Conservation (phyloP, 2,888 invertebrate genomes). For the Elgonia sp. region DNA sequence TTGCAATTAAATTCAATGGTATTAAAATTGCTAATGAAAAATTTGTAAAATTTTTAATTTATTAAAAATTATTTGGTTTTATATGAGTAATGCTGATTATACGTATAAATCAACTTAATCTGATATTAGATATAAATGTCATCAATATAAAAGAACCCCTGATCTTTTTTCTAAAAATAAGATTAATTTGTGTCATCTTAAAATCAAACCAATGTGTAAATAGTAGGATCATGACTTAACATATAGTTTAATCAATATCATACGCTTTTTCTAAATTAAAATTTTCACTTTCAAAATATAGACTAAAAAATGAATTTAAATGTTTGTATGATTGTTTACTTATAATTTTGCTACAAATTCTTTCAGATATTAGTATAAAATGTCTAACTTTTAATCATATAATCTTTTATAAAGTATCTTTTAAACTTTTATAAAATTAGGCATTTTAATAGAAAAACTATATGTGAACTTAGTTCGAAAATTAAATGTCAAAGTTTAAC, state of each 20-base stretch:
- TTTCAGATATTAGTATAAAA: too few relatives aligned
- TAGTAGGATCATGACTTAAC: not conserved
- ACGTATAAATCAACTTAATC: not conserved
- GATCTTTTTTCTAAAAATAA: not conserved
- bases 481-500: slow-evolving; percentile 2
- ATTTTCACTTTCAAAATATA: not conserved
- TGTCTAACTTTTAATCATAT: too few relatives aligned
- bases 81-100: not conserved
- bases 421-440: not conserved
- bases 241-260: not conserved
- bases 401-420: not conserved
- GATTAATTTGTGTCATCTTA: not conserved
- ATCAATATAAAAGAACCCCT: not conserved
- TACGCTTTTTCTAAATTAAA: not conserved
- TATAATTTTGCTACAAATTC: too few relatives aligned
- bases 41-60: too few relatives aligned
- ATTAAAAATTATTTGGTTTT: not conserved
- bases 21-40: too few relatives aligned
- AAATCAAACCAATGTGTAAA: not conserved
- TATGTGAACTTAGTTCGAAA: not conserved
- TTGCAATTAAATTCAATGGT: too few relatives aligned
- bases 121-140: not conserved
- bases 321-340: too few relatives aligned
- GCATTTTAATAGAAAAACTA: not conserved
- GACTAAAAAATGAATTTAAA: too few relatives aligned